phyloP scores from a whole-genome alignment of 2,797 vertebrate genomes.

The Iguana delicatissima region DNA sequence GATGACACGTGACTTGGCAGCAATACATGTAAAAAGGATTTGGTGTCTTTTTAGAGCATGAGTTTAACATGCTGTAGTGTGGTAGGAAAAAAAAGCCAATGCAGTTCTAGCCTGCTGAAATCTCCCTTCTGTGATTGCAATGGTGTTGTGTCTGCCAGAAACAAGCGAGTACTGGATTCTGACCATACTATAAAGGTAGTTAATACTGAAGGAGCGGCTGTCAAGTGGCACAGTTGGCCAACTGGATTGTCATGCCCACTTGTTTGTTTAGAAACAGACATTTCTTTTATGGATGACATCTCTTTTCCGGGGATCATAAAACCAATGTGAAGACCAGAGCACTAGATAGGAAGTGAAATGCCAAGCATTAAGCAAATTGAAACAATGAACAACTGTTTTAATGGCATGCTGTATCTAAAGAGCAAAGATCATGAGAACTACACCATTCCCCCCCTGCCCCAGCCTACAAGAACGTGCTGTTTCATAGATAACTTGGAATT shows the following conservation, averaged over 20 bases:
- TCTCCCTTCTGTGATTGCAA: neutral
- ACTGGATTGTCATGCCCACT: neutral
- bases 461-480: neutral
- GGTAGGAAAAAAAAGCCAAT: too few relatives aligned
- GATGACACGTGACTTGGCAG: too few relatives aligned
- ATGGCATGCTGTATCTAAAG: neutral
- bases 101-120: too few relatives aligned
- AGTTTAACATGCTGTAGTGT: too few relatives aligned
- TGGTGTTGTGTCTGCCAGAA: neutral
- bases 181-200: neutral
- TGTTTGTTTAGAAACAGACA: neutral
- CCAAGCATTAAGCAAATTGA: neutral
- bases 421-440: constrained; percentile 25
- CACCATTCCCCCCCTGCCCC: neutral
- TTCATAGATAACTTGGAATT: constrained; percentile 16
- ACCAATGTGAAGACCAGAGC: neutral
- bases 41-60: too few relatives aligned
- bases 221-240: neutral
- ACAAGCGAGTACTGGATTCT: neutral
- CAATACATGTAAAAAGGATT: too few relatives aligned
- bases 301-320: neutral
- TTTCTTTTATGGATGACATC: constrained; percentile 16
- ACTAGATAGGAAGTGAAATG: fast-evolving
- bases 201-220: neutral
- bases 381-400: constrained; percentile 25